These are phyloP conservation scores for Telmatochromis brachygnathus DNA, from an alignment of 2,113 vertebrate species.

Conservation along the genomic window DNA sequence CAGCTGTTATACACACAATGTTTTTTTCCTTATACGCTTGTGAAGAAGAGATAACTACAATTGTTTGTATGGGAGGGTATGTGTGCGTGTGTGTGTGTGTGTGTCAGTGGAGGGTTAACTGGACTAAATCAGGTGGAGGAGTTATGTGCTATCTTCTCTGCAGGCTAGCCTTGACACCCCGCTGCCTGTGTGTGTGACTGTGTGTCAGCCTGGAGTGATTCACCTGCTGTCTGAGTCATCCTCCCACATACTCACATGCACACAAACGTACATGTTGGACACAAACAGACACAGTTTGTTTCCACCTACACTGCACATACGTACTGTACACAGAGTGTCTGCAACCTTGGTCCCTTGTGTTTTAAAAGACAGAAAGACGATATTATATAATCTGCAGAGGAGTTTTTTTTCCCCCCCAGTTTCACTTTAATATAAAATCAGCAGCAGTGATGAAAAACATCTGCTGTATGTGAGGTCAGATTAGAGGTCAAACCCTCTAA, in stretches of 20 bases:
- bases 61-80: background rate
- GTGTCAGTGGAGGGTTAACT: slow-evolving; percentile 9
- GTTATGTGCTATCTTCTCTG: slow-evolving; percentile 5
- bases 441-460: slow-evolving; percentile 12
- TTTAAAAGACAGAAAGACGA: background rate
- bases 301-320: background rate
- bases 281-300: background rate
- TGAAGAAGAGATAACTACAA: background rate
- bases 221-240: slow-evolving; percentile 46
- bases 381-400: slow-evolving; percentile 5
- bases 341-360: background rate
- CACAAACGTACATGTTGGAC: background rate
- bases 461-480: background rate
- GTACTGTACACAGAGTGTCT: background rate
- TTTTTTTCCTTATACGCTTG: background rate
- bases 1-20: background rate
- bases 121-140: slow-evolving; percentile 29
- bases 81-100: background rate
- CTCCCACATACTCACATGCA: background rate
- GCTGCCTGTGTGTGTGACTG: background rate
- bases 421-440: background rate
- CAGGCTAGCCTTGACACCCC: slow-evolving; percentile 1
- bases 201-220: slow-evolving; percentile 37
- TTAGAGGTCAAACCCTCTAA: background rate
- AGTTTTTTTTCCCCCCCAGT: background rate